Base-by-base conservation (phyloP, 2,797 vertebrate species). In the Coilia nasus region DNA sequence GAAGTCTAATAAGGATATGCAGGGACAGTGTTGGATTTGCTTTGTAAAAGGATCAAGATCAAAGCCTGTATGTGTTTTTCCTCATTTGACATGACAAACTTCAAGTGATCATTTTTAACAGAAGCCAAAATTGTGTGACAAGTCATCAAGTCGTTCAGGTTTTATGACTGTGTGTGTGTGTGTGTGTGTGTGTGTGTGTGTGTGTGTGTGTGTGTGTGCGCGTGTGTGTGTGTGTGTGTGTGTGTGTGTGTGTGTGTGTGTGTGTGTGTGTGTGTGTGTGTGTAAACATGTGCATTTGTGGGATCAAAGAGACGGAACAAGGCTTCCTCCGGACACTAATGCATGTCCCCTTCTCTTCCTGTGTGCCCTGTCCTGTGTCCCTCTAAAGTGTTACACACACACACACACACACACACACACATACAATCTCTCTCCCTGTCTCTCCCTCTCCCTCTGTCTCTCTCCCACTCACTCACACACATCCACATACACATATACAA, bases 271-370 rank as follows among this genome's bases (percentile, higher is more conserved):
- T 84, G 35, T 28, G 50, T 82, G 81, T 60, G 50, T 84, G 78
- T 41, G 86, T 50, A 82, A 91, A 90, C 93, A 94, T 93, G 88
- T 94, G 94, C 19, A 41, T 94, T 90, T 92, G 91, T 90, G 83
- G 82, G 92, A 94, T 94, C 92, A 95, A 95, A 94, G 91, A 60
- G 82, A 1, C 90, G 87, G 90, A 87, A 82, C 59, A 83, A 90
- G 87, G 86, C 89, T 44, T 15, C 23, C 5, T 88, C 85, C 83
- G 60, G 0, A 83, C 84, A 84, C 86, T 83, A 6, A 41, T 89
- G 84, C 88, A 82, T 84, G 83, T 78, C 47, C 75, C 35, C 25
- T 28, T 83, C 23, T 54, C 10, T 41, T 83, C 46, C 41, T 50
- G 82, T 83, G 57, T 83, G 56, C 17, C 56, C 46, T 62, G 47